Conservation (phyloP, 1,140 invertebrate genomes). For the Arion vulgaris region DNA sequence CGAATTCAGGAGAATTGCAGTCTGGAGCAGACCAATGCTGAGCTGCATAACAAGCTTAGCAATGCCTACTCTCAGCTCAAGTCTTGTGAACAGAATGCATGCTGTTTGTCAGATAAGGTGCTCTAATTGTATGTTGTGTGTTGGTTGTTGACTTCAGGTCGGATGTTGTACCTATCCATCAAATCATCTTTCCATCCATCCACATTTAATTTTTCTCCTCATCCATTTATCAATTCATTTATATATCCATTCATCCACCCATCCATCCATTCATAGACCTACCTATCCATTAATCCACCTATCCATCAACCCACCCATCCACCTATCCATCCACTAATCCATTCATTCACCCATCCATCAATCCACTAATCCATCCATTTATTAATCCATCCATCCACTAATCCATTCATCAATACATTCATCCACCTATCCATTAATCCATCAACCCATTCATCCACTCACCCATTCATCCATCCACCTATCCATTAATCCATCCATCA, state of each 20-base stretch:
- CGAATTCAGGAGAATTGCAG: conserved; percentile 6
- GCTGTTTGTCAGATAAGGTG: conserved; percentile 29
- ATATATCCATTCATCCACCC: not conserved
- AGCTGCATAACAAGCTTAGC: not conserved
- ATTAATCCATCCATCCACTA: not conserved
- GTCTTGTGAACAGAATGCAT: conserved; percentile 7
- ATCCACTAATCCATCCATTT: not conserved
- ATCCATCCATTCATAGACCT: not conserved
- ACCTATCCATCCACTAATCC: not conserved
- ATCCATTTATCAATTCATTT: not conserved
- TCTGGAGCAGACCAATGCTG: conserved; percentile 17
- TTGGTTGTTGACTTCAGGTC: no score
- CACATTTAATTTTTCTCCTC: not conserved
- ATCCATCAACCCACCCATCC: not conserved
- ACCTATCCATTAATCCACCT: not conserved
- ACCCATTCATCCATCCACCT: not conserved
- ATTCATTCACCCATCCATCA: not conserved
- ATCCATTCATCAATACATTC: not conserved
- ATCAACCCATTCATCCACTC: not conserved
- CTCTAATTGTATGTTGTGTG: no score
- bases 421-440: not conserved
- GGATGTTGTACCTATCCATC: not conserved
- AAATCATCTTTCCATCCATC: not conserved
- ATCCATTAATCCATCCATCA: not conserved
- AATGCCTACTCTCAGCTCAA: conserved; percentile 16